A percentile compares a stretch with the other conserved stretches of the same genome.
Conservation (phyloP, 2,113 vertebrate species). For the Perognathus longimembris region DNA sequence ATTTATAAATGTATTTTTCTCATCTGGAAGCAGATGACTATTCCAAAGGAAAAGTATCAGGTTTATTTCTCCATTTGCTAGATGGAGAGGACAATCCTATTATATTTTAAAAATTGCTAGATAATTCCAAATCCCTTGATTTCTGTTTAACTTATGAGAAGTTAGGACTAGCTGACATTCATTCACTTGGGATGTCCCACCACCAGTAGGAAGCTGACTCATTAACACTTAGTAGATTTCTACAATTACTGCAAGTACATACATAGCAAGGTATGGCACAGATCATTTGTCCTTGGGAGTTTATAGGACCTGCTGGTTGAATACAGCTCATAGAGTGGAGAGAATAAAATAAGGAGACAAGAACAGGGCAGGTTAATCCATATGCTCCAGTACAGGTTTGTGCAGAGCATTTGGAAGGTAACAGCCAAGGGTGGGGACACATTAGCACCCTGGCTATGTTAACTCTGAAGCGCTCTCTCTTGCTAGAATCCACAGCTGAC, state of each 20-base stretch:
- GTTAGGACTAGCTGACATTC: background rate
- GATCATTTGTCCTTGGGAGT: background rate
- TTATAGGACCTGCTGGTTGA: background rate
- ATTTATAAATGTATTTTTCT: background rate
- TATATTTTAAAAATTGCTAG: background rate
- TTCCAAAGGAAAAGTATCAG: background rate
- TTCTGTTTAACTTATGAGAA: background rate
- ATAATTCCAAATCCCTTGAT: background rate
- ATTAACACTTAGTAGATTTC: background rate
- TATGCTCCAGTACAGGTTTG: too few relatives aligned
- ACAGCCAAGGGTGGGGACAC: background rate
- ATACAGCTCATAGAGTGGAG: background rate
- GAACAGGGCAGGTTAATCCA: background rate
- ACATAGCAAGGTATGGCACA: rapidly evolving
- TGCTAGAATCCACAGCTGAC: background rate
- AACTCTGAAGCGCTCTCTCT: background rate
- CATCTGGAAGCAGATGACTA: background rate
- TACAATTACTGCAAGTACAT: background rate
- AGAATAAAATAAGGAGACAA: background rate
- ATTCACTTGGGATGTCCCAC: background rate
- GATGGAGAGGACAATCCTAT: background rate
- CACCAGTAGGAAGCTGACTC: background rate
- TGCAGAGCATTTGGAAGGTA: background rate
- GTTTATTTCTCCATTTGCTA: background rate
- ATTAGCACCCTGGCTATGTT: background rate